These are phyloP conservation scores for Salmo trutta DNA, from an alignment of 2,797 vertebrate genomes.

Conservation along the genomic window DNA sequence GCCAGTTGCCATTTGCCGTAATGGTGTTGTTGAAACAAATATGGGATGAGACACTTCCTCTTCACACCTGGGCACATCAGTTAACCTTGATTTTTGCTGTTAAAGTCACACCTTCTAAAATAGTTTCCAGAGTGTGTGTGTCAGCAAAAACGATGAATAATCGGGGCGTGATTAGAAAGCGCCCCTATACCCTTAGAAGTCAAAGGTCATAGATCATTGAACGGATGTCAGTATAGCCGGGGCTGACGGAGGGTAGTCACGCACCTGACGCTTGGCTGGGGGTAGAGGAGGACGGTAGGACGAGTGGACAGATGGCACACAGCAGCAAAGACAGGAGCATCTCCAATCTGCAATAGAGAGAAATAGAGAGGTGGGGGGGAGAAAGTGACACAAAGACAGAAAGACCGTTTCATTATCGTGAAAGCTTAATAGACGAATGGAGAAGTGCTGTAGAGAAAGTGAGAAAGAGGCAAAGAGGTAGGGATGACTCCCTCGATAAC, in stretches of 20 bases:
- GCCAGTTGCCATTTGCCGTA: not conserved
- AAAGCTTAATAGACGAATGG: not conserved
- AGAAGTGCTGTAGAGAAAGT: not conserved
- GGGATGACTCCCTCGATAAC: not conserved
- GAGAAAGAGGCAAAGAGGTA: not conserved
- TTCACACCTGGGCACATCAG: not conserved
- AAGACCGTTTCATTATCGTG: not conserved
- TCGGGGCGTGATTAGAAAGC: slow-evolving; percentile 41
- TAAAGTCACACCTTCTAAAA: slow-evolving; percentile 19
- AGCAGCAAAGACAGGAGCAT: slow-evolving; percentile 60
- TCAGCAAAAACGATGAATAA: slow-evolving; percentile 44
- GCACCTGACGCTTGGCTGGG: slow-evolving; percentile 67
- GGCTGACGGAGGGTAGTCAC: slow-evolving; percentile 1
- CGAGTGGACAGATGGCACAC: slow-evolving; percentile 68
- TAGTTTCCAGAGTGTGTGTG: not conserved
- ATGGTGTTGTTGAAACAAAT: not conserved
- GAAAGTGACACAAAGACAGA: not conserved
- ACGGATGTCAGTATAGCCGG: slow-evolving; percentile 30
- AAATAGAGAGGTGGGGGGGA: not conserved
- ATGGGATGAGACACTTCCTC: slow-evolving; percentile 5
- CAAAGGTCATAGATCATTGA: slow-evolving; percentile 46
- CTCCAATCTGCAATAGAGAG: slow-evolving; percentile 52
- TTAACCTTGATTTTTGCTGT: slow-evolving; percentile 21
- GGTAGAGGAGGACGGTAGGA: slow-evolving; percentile 58
- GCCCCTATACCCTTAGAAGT: slow-evolving; percentile 3